Evolutionary conservation across 1,140 invertebrate species (phyloP), one percentile per base, ranked within the genome.

Genomic region (Lepidurus couesii): DNA sequence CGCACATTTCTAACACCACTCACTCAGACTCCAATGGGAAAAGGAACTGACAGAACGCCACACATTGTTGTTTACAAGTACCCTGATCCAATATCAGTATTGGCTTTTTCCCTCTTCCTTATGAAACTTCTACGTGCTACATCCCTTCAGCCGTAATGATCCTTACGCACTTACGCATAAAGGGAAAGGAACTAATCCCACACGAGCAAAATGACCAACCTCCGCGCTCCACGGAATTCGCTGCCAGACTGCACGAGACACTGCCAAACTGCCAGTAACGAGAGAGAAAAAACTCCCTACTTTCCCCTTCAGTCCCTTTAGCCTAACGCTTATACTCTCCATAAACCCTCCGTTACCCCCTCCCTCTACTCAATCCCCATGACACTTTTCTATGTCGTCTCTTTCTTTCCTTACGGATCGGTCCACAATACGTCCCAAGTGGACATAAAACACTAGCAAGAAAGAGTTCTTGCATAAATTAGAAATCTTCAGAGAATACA

Each of bases 221-320:
- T 65, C 53, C 53, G 53, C 53, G 21, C 53, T n/a, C 16, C 53
- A 65, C 53, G 53, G 53, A 65, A 65, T 65, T 65, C 53, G 53
- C 13, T 65, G 7, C 53, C 75, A 77, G 43, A 44, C 47, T 26
- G 75, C 75, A 77, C 47, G 75, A 77, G 47, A 21, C 42, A 76
- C 75, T 47, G 5, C 75, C 42, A 24, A 42, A 77, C 47, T 42
- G 44, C 11, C 75, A 34, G 75, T 24, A 11, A 16, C 7, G 43
- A 26, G 75, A 77, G 53, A 65, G 8, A 47, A 65, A 65, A 65
- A n/a, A 21, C 53, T 65, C 21, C n/a, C 21, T n/a, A 65, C 16
- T 65, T 65, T 9, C 53, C 21, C 53, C 53, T 21, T 65, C 53
- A 65, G 16, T 77, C 42, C n/a, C 26, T 13, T 44, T 77, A 42